These are phyloP conservation scores for Epirrita christyi DNA, from an alignment of 2,888 invertebrate genomes.

Conservation along the genomic window DNA sequence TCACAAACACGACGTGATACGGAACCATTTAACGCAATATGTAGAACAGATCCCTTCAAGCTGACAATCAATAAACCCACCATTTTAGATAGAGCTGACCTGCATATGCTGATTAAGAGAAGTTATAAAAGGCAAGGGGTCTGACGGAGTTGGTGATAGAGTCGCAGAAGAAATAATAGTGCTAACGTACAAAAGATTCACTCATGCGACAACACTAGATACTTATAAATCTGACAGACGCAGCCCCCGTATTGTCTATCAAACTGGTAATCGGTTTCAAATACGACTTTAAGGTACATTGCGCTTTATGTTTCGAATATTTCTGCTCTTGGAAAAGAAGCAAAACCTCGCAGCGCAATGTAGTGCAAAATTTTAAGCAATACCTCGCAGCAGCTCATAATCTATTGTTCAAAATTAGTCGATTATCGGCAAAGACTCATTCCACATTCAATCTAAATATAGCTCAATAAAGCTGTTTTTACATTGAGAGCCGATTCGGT, in stretches of 20 bases:
- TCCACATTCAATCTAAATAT: too few species aligned
- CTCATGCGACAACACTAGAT: neutral
- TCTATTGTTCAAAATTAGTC: too few species aligned
- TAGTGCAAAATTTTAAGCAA: too few species aligned
- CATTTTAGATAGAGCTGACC: slow-evolving; percentile 59
- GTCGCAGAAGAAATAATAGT: slow-evolving; percentile 30
- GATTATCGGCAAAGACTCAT: too few species aligned
- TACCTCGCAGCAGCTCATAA: too few species aligned
- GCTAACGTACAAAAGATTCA: neutral
- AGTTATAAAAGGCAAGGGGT: slow-evolving; percentile 48
- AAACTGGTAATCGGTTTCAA: too few species aligned
- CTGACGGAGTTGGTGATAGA: slow-evolving; percentile 52
- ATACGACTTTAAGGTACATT: too few species aligned
- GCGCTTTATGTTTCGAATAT: too few species aligned
- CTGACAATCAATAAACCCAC: slow-evolving; percentile 77
- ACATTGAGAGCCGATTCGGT: neutral
- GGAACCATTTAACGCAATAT: slow-evolving; percentile 73
- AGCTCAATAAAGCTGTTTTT: slow-evolving; percentile 7
- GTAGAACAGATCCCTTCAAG: slow-evolving; percentile 67
- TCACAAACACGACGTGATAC: slow-evolving; percentile 56
- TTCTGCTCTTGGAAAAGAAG: too few species aligned
- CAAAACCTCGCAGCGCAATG: too few species aligned
- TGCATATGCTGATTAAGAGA: slow-evolving; percentile 46
- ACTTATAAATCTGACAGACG: too few species aligned
- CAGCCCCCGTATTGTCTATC: too few species aligned